These are phyloP conservation scores for Drosophila aldrichi DNA, from an alignment of 2,888 invertebrate genomes.

Conservation along the genomic window DNA sequence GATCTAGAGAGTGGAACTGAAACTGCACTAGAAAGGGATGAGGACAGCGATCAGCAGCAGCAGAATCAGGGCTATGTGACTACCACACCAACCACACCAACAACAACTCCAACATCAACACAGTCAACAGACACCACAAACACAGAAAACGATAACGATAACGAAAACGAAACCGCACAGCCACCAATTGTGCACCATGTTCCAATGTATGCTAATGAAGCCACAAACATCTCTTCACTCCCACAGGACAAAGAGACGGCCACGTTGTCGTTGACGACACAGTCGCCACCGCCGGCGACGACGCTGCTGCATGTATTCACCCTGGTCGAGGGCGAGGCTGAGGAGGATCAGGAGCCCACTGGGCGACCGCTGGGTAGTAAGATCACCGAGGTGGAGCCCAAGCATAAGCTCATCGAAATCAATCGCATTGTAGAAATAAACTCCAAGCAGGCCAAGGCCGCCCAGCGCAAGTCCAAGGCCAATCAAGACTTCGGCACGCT, in stretches of 20 bases:
- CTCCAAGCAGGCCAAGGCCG: slow-evolving; percentile 88
- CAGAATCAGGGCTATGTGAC: slow-evolving; percentile 76
- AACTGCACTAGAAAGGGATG: slow-evolving; percentile 42
- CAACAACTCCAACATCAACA: slow-evolving; percentile 48
- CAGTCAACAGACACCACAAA: slow-evolving; percentile 57
- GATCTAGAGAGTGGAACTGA: slow-evolving; percentile 50
- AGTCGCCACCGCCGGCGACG: slow-evolving; percentile 79
- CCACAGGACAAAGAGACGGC: slow-evolving; percentile 68
- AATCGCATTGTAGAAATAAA: slow-evolving; percentile 90
- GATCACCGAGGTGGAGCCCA: slow-evolving; percentile 61
- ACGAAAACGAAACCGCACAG: slow-evolving; percentile 53
- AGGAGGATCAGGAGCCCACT: slow-evolving; percentile 45
- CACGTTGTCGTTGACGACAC: slow-evolving; percentile 50
- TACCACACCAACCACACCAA: slow-evolving; percentile 74
- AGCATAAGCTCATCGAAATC: slow-evolving; percentile 89
- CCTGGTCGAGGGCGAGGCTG: slow-evolving; percentile 74
- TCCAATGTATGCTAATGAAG: slow-evolving; percentile 74
- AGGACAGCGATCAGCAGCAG: slow-evolving; percentile 38
- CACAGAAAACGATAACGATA: slow-evolving; percentile 44
- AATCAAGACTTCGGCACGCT: slow-evolving; percentile 85
- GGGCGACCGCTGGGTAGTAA: slow-evolving; percentile 34
- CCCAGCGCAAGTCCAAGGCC: slow-evolving; percentile 87
- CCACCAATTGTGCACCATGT: slow-evolving; percentile 39
- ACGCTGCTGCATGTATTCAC: slow-evolving; percentile 86
- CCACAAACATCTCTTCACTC: slow-evolving; percentile 76